These are phyloP conservation scores for Sebastes glaucus DNA, from an alignment of 2,797 vertebrate genomes.

Conservation along the genomic window DNA sequence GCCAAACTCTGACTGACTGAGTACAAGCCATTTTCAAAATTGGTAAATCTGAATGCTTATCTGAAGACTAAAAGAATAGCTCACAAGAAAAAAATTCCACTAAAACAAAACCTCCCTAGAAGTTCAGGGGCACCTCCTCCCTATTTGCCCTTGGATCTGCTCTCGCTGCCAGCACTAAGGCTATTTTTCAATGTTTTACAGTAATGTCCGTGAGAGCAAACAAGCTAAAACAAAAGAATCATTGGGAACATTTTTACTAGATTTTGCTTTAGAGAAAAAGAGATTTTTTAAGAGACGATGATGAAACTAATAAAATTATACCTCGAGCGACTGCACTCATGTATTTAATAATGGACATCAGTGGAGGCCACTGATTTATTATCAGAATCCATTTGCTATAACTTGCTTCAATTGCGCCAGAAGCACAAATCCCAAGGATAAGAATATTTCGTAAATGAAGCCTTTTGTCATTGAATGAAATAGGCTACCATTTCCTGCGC, in stretches of 20 bases:
- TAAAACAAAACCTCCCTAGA: not conserved
- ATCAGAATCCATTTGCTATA: not conserved
- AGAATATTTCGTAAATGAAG: not conserved
- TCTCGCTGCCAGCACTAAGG: not conserved
- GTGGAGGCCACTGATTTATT: not conserved
- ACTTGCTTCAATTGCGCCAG: not conserved
- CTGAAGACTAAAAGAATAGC: not conserved
- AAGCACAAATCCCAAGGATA: not conserved
- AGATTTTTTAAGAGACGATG: not conserved
- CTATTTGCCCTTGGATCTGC: not conserved
- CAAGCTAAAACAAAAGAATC: not conserved
- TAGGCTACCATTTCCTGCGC: not conserved
- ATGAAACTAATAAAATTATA: not conserved
- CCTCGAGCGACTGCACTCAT: not conserved
- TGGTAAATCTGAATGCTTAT: not conserved
- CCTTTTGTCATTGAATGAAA: not conserved
- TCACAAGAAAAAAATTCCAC: not conserved
- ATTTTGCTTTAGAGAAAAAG: not conserved
- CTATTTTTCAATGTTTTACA: not conserved
- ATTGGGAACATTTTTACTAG: not conserved
- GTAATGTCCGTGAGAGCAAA: not conserved
- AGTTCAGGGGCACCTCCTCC: not conserved
- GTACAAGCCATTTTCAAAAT: not conserved
- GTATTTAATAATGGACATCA: not conserved
- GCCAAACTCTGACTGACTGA: constrained; percentile 2